Conservation (phyloP, 2,888 invertebrate genomes). For the Ptilodon capucinus region DNA sequence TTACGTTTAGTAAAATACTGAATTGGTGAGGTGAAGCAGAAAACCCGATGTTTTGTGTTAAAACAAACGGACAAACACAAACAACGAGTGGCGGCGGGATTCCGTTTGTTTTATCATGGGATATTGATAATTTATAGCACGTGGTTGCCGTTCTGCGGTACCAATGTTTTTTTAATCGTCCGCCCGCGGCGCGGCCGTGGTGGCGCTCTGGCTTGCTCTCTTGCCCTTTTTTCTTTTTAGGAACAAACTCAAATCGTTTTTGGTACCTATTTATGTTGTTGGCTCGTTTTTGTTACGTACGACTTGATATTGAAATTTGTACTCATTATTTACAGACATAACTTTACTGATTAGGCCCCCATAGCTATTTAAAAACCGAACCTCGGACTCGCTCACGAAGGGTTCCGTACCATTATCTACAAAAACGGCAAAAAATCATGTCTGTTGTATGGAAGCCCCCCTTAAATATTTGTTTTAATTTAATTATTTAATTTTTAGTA, state of each 20-base stretch:
- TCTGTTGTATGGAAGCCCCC: too few relatives aligned
- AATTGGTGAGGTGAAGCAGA: slow-evolving; percentile 27
- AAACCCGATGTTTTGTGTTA: slow-evolving; percentile 56
- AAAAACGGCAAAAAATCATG: too few relatives aligned
- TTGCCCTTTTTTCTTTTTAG: slow-evolving; percentile 41
- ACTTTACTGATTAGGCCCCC: too few relatives aligned
- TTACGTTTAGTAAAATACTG: slow-evolving; percentile 12
- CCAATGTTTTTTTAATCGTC: slow-evolving; percentile 53
- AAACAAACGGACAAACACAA: slow-evolving; percentile 67
- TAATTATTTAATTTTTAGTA: too few relatives aligned
- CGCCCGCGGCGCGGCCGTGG: slow-evolving; percentile 39
- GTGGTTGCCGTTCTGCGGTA: slow-evolving; percentile 40
- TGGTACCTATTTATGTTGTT: slow-evolving; percentile 11
- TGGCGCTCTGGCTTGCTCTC: slow-evolving; percentile 5
- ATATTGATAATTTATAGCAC: slow-evolving; percentile 77
- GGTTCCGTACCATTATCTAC: too few relatives aligned
- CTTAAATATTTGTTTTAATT: too few relatives aligned
- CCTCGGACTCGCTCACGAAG: too few relatives aligned
- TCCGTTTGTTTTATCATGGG: slow-evolving; percentile 78
- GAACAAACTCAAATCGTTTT: slow-evolving; percentile 44
- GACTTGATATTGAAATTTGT: too few relatives aligned
- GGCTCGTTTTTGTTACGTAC: background rate
- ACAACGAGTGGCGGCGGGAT: slow-evolving; percentile 34
- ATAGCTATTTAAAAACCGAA: too few relatives aligned
- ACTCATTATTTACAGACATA: too few relatives aligned